phyloP scores from a whole-genome alignment of 2,797 vertebrate species.

The Heteromormyrus szaboi region DNA sequence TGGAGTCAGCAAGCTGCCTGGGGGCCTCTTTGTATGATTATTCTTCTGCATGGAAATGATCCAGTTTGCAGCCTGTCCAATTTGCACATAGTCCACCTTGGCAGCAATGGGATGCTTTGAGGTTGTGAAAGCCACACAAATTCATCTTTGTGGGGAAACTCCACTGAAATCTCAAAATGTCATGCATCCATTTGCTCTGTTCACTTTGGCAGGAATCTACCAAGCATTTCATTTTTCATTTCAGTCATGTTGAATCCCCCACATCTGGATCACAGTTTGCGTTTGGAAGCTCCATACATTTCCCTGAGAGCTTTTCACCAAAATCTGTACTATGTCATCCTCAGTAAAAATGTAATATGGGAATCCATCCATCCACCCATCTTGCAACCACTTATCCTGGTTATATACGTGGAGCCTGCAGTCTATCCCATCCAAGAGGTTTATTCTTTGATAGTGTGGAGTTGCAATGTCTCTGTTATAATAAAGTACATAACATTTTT shows the following conservation, averaged over 20 bases:
- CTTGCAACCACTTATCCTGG: neutral
- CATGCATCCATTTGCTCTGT: neutral
- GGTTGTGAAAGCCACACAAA: neutral
- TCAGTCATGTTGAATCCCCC: neutral
- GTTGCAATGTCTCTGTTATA: neutral
- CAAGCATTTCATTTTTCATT: neutral
- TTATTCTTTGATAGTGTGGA: neutral
- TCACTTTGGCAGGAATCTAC: neutral
- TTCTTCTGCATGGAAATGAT: constrained; percentile 1
- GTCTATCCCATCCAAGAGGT: neutral
- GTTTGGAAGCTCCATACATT: neutral
- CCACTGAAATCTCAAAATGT: neutral
- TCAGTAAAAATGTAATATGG: neutral
- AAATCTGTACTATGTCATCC: neutral
- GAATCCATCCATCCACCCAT: neutral
- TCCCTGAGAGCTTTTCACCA: neutral
- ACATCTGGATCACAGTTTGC: neutral
- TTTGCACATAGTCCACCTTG: neutral
- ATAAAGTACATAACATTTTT: neutral
- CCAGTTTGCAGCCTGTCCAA: neutral
- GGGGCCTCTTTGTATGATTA: neutral
- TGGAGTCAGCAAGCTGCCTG: neutral
- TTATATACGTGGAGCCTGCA: neutral
- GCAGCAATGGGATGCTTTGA: neutral
- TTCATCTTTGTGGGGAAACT: neutral